phyloP scores from a whole-genome alignment of 2,888 invertebrate species.

The Coecobrya sp. region DNA sequence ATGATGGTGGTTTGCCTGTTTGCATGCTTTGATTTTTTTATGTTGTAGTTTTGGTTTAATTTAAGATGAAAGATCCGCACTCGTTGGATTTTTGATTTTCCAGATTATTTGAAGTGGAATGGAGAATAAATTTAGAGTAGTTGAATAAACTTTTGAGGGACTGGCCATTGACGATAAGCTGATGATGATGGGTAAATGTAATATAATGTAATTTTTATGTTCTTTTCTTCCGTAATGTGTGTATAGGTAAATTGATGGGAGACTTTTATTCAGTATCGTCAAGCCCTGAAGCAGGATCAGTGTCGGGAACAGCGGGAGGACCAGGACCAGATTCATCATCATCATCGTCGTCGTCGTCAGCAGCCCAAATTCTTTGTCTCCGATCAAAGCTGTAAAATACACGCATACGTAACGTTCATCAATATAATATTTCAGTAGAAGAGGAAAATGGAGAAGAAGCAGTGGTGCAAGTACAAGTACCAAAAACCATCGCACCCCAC shows the following conservation, averaged over 20 bases:
- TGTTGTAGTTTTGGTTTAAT: constrained; percentile 23
- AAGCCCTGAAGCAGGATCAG: constrained; percentile 54
- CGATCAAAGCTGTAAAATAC: constrained; percentile 66
- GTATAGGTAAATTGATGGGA: constrained; percentile 76
- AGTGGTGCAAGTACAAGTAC: background rate
- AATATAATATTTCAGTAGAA: background rate
- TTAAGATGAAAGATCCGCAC: constrained; percentile 54
- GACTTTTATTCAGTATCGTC: constrained; percentile 65
- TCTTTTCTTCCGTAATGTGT: constrained; percentile 21
- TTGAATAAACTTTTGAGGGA: background rate
- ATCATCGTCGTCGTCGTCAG: constrained; percentile 17
- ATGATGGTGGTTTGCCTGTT: background rate
- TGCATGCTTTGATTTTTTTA: constrained; percentile 7
- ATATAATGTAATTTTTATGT: constrained; percentile 37
- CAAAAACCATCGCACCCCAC: background rate
- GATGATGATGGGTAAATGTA: constrained; percentile 9
- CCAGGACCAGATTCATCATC: constrained; percentile 48
- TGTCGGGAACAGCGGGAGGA: constrained; percentile 41
- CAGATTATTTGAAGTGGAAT: constrained; percentile 26
- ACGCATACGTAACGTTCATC: background rate
- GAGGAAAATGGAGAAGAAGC: background rate
- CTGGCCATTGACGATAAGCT: constrained; percentile 51
- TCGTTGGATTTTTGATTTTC: background rate
- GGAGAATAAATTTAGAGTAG: constrained; percentile 32
- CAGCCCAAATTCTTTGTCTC: constrained; percentile 73